Evolutionary conservation across 2,888 invertebrate species (phyloP), one percentile per base, ranked within the genome.

Genomic region (Chloroclysta siterata): DNA sequence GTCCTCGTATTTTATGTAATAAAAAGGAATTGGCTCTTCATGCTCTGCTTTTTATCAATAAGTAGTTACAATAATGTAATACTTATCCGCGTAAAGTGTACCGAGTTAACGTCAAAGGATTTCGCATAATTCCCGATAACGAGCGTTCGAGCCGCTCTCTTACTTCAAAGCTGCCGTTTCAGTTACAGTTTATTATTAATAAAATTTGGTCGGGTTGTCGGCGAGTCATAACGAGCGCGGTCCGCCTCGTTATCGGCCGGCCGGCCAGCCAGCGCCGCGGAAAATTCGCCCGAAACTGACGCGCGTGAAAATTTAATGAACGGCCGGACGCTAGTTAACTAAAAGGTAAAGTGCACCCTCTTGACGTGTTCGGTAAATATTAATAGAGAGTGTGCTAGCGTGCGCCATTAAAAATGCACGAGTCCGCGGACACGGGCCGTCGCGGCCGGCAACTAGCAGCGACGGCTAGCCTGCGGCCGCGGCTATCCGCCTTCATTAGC

Each of bases 251-350:
- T 86, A 85, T 83, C 85, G 88, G 88, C 84, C 83, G 88, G 87
- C 84, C 83, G 85, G 82, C 22, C 22, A 22, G 22, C 85, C 90
- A 90, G 85, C 89, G 88, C 91, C 90, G 92, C 92, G 92, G 92
- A 92, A 93, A 93, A 91, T 92, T 92, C 83, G 88, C 84, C 90
- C 90, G 87, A 92, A 93, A 92, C 92, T 91, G 93, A 92, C 92
- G 92, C 93, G 92, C 93, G 93, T 93, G 93, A 93, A 93, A 93
- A 93, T 93, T 93, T 93, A 93, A 93, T 93, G 93, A 93, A 93
- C 93, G 89, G 89, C 91, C 90, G 92, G 92, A 91, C 92, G 92
- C 90, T 92, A 93, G 93, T 93, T 92, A 91, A 91, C 92, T 93
- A 92, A 92, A 93, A 93, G 93, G 93, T 92, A 92, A 93, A 93